Evolutionary conservation across 2,113 vertebrate species (phyloP).

Genomic region (Carassius carassius): DNA sequence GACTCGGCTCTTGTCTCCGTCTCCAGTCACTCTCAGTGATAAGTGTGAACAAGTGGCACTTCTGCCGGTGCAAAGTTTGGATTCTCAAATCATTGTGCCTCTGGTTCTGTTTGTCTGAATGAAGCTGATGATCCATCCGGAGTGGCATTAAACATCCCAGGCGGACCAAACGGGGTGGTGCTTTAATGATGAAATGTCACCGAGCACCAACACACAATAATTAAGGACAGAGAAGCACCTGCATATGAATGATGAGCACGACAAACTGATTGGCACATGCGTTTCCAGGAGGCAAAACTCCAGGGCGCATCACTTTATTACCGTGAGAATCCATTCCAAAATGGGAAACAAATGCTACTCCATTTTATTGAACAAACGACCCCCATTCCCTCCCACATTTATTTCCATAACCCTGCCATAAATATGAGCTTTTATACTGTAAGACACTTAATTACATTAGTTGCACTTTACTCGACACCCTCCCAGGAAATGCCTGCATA

Average conservation of each 20-base stretch:
- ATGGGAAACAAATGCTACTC: conserved; percentile 51
- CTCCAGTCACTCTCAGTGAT: conserved; percentile 32
- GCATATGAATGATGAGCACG: conserved; percentile 43
- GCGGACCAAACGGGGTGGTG: neutral
- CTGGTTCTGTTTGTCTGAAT: neutral
- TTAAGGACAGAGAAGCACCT: conserved; percentile 14
- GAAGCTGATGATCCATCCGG: conserved; percentile 28
- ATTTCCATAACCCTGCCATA: conserved; percentile 20
- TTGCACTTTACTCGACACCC: conserved; percentile 46
- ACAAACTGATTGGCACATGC: conserved; percentile 59
- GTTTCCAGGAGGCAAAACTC: conserved; percentile 48
- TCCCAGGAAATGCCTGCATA: conserved; percentile 47
- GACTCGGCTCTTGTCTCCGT: neutral
- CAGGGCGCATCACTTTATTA: conserved; percentile 58
- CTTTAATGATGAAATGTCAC: conserved; percentile 27
- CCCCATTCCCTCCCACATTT: neutral
- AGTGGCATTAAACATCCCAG: conserved; percentile 9
- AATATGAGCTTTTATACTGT: conserved; percentile 41
- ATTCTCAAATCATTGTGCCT: neutral
- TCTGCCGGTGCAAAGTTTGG: conserved; percentile 6
- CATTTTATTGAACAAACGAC: conserved; percentile 50
- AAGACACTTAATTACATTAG: conserved; percentile 52
- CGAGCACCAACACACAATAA: conserved; percentile 17
- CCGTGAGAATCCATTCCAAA: conserved; percentile 56
- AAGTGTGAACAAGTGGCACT: conserved; percentile 8